Evolutionary conservation across 1,140 invertebrate species (phyloP), one percentile per base, ranked within the genome.

Genomic region (Plodia interpunctella): DNA sequence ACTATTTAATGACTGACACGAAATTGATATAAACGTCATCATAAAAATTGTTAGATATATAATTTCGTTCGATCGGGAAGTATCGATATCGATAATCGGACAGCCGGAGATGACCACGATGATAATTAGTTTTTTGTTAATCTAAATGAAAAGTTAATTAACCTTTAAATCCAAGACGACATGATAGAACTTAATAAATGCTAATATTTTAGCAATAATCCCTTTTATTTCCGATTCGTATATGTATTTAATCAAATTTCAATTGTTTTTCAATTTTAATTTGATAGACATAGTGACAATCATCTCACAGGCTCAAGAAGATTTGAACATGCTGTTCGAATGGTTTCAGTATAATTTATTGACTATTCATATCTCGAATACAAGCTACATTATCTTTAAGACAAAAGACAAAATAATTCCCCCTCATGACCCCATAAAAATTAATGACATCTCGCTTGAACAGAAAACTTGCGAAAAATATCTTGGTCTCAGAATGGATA

Each of bases 81-180:
- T 44, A 44, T 44, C 13, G 38, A 44, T 44, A 44, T n/a, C n/a
- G n/a, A n/a, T n/a, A 44, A 25, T 44, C 38, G 15, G 38, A 44
- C 38, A 44, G 38, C 13, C 38, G 38, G 15, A 44, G 38, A 44
- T 44, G 38, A 17, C n/a, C 38, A 17, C 38, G n/a, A 44, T 44
- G 38, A 44, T 44, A 44, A 44, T 44, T 44, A 44, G 38, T 44
- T 44, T 44, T 68, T 74, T 56, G 52, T 30, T 54, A 17, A 54
- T 32, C 67, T 56, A 68, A 70, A 62, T 82, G 79, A 76, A 84
- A 77, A 4, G 38, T 44, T 44, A 44, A 35, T 44, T 44, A 44
- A 17, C 38, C 1, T 44, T 44, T 44, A 15, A 44, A 44, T 15
- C 38, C 8, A 0, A 15, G 38, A 17, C 5, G 38, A 10, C 38